Conservation (phyloP, 2,888 invertebrate species). For the Apamea monoglypha region DNA sequence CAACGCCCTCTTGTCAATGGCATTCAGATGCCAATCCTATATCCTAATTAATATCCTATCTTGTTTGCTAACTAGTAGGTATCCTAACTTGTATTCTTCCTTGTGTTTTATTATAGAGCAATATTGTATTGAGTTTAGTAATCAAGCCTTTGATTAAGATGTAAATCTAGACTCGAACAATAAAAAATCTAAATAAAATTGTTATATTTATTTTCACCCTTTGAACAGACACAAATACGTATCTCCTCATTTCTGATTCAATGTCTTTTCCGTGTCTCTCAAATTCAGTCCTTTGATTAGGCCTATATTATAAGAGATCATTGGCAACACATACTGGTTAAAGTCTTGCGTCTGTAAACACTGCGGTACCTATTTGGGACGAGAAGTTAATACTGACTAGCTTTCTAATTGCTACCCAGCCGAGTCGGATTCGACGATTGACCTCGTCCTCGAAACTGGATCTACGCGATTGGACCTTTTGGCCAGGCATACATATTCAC, state of each 20-base stretch:
- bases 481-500: neutral
- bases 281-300: neutral
- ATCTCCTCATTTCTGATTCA: neutral
- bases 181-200: neutral
- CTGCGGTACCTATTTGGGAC: neutral
- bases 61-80: neutral
- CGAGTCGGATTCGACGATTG: neutral
- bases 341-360: neutral
- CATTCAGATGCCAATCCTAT: neutral
- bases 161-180: neutral
- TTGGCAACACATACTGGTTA: neutral
- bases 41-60: neutral
- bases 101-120: neutral
- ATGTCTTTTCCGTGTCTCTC: neutral
- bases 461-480: neutral
- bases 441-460: neutral
- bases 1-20: neutral
- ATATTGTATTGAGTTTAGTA: neutral
- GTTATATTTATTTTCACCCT: neutral
- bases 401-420: neutral
- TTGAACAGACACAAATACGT: neutral
- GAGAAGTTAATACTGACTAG: neutral
- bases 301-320: neutral
- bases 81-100: neutral
- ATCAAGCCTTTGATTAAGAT: neutral